A percentile compares a stretch with the other conserved stretches of the same genome.
These are phyloP conservation scores for Pogonocherus hispidulus DNA, from an alignment of 2,888 invertebrate genomes.

Conservation along the genomic window DNA sequence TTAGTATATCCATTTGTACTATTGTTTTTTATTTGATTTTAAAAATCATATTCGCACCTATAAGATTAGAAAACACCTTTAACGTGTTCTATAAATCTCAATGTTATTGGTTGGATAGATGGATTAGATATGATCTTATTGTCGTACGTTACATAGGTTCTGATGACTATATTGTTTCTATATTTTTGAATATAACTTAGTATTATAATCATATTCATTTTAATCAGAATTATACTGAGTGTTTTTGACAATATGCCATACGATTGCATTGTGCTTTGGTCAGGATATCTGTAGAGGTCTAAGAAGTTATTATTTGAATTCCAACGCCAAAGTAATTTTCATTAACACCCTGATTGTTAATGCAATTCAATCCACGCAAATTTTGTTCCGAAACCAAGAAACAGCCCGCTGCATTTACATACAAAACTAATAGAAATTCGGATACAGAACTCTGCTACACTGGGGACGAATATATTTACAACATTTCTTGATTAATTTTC, in stretches of 20 bases:
- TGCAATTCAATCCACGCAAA: constrained; percentile 53
- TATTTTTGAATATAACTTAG: no score
- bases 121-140: no score
- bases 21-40: no score
- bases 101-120: no score
- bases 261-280: background rate
- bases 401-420: constrained; percentile 52
- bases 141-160: no score
- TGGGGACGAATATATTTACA: constrained; percentile 44
- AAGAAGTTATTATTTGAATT: constrained; percentile 48
- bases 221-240: background rate
- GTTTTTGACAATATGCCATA: background rate
- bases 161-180: no score
- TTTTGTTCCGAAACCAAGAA: constrained; percentile 52
- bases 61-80: no score
- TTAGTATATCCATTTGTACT: no score
- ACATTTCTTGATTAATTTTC: constrained; percentile 47
- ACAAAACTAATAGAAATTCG: constrained; percentile 55
- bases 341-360: constrained; percentile 53
- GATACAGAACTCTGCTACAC: constrained; percentile 50
- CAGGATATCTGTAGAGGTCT: background rate
- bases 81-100: no score
- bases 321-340: constrained; percentile 51
- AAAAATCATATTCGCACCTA: no score
- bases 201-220: no score